Evolutionary conservation across 2,888 invertebrate species (phyloP), one percentile per base, ranked within the genome.

Genomic region (Tetrapedia diversipes): DNA sequence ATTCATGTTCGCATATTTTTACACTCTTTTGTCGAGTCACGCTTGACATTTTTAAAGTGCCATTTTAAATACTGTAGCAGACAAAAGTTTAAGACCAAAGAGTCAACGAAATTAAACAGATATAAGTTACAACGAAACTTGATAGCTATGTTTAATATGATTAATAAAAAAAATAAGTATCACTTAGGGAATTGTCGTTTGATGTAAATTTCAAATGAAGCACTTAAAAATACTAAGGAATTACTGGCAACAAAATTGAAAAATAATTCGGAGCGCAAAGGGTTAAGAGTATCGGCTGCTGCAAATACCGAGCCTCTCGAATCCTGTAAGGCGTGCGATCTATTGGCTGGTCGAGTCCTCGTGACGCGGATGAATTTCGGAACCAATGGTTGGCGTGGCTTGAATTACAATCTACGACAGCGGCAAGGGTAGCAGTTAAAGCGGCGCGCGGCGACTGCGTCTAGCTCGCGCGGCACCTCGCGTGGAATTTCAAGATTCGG

Each of bases 401-500:
- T 57, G 84, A 78, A 84, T 84, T 75, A 84, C 84, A 53, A 79
- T 79, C 84, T 34, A 22, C 51, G 67, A 69, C 34, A 47, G 37
- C 4, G 16, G 39, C 54, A 71, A 80, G 65, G 70, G 34, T 4
- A 19, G 4, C 49, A 61, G 80, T 65, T 61, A 63, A 65, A 69
- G 74, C 49, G 69, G 53, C 74, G 68, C 53, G 74, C 54, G 63
- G 45, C 59, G 70, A 57, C 29, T 43, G 27, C 59, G 14, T 6
- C 27, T 27, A 41, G 39, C 39, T 57, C 32, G 45, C 49, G 59
- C 47, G 69, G 61, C n/a, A 74, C 54, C 78, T 71, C 74, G 80
- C 66, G 69, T 59, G 79, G 85, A 85, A 85, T 85, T 63, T 63
- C 61, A 68, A 76, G 77, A 80, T 77, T 72, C 59, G 67, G 45